A percentile compares a stretch with the other conserved stretches of the same genome.
phyloP scores from a whole-genome alignment of 2,888 invertebrate species.

The Linyphia triangularis region DNA sequence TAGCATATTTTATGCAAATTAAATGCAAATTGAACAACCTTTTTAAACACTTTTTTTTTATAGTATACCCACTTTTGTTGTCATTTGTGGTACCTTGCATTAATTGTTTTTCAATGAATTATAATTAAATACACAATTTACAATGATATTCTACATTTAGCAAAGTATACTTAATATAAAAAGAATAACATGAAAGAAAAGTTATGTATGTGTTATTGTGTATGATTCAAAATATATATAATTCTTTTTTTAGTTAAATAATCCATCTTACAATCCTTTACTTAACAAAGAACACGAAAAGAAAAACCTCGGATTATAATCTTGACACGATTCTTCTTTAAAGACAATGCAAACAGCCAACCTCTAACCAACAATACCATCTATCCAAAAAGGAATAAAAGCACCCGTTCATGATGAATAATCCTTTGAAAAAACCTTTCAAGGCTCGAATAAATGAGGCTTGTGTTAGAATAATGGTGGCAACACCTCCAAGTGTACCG shows the following conservation, averaged over 20 bases:
- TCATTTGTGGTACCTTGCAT: no score
- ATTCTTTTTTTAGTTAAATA: neutral
- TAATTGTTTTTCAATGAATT: no score
- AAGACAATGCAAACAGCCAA: neutral
- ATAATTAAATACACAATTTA: no score
- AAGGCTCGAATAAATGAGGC: slow-evolving; percentile 68
- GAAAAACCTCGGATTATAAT: neutral
- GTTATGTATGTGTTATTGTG: no score
- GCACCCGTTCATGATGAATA: neutral
- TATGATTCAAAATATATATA: no score
- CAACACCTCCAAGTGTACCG: slow-evolving; percentile 43
- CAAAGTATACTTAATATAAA: neutral
- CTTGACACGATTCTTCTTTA: neutral
- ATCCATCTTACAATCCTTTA: neutral
- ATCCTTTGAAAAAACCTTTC: slow-evolving; percentile 29
- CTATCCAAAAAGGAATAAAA: neutral
- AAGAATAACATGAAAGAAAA: neutral
- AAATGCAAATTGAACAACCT: no score
- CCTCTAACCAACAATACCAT: neutral
- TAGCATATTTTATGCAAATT: no score
- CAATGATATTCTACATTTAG: no score
- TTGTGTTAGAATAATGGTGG: slow-evolving; percentile 54
- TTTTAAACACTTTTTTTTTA: no score
- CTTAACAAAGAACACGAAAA: neutral
- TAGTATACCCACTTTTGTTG: no score